Evolutionary conservation across 2,113 vertebrate species (phyloP), one percentile per base, ranked within the genome.

Genomic region (Paraplagusia blochii): DNA sequence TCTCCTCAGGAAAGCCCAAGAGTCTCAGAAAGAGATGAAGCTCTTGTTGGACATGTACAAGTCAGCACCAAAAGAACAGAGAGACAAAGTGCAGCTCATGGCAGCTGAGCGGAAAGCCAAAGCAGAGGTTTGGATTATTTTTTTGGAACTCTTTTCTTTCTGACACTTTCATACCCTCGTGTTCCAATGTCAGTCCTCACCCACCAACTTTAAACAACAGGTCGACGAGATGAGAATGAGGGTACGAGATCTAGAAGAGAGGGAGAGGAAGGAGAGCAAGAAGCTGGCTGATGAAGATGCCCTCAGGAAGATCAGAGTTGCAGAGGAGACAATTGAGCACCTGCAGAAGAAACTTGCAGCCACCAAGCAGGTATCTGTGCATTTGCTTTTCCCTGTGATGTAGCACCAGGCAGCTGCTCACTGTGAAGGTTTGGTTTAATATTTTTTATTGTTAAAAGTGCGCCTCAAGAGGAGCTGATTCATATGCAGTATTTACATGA

Each of bases 11-110:
- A 97, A 96, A 88, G 94, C 94, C 33, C 94, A 96, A 63, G 95
- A 97, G 78, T 95, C 93, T 44, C 95, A 97, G 86, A 95, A 95
- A 79, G 95, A 97, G 86, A 96, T 97, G 94, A 96, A 96, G 62
- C 82, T 97, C 35, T 76, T 97, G 39, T 62, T 97, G 68, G 95
- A 97, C 76, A 97, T 97, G 95, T 95, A 97, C 63, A 96, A 96
- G 69, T 95, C 94, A 0, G 94, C 94, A 0, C 95, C 95, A 59
- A 96, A 97, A 73, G 95, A 96, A 57, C 95, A 97, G 80, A 83
- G 95, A 49, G 95, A 96, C 80, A 96, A 96, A 83, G 94, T 96
- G 70, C 94, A 95, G 80, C 93, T 97, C 7, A 97, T 97, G 95
- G 95, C 95, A 0, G 94, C 95, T 0, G 95, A 97, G 62, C 90